These are phyloP conservation scores for Synchiropus splendidus DNA, from an alignment of 2,113 vertebrate species.

Conservation along the genomic window DNA sequence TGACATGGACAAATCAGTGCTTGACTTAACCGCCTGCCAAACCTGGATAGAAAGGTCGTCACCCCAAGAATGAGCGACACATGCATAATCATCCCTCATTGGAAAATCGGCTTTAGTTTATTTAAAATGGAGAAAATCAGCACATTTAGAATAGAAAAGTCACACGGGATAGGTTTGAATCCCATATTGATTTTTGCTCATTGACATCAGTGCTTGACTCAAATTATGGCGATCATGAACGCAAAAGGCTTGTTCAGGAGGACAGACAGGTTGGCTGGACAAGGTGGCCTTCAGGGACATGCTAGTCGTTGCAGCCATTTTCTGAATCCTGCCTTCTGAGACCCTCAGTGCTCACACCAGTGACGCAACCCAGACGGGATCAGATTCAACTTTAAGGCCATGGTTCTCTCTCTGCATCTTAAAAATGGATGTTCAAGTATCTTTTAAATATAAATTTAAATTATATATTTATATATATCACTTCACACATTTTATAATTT, in stretches of 20 bases:
- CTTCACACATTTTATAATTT: too few relatives aligned
- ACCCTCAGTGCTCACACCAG: too few relatives aligned
- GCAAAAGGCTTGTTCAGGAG: slow-evolving; percentile 31
- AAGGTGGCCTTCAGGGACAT: slow-evolving; percentile 31
- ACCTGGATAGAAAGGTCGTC: slow-evolving; percentile 44
- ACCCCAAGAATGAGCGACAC: slow-evolving; percentile 36
- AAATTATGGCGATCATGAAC: slow-evolving; percentile 24
- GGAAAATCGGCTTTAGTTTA: slow-evolving; percentile 35
- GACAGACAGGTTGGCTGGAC: slow-evolving; percentile 26
- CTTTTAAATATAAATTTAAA: too few relatives aligned
- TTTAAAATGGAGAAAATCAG: slow-evolving; percentile 37
- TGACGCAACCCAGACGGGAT: too few relatives aligned
- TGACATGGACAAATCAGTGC: slow-evolving; percentile 52
- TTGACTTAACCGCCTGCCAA: slow-evolving; percentile 32
- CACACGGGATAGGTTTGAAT: slow-evolving; percentile 17
- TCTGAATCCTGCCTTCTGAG: too few relatives aligned
- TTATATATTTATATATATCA: too few relatives aligned
- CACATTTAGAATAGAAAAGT: slow-evolving; percentile 37
- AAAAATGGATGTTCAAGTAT: too few relatives aligned
- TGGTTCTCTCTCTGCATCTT: too few relatives aligned
- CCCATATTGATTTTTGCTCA: slow-evolving; percentile 19
- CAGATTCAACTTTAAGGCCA: too few relatives aligned
- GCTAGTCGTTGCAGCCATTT: slow-evolving; percentile 28
- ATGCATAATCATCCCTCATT: slow-evolving; percentile 48
- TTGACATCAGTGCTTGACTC: slow-evolving; percentile 48